Percentiles rank a stretch among this genome's conserved stretches.
phyloP scores from a whole-genome alignment of 2,113 vertebrate species.

The Phyllopteryx taeniolatus region DNA sequence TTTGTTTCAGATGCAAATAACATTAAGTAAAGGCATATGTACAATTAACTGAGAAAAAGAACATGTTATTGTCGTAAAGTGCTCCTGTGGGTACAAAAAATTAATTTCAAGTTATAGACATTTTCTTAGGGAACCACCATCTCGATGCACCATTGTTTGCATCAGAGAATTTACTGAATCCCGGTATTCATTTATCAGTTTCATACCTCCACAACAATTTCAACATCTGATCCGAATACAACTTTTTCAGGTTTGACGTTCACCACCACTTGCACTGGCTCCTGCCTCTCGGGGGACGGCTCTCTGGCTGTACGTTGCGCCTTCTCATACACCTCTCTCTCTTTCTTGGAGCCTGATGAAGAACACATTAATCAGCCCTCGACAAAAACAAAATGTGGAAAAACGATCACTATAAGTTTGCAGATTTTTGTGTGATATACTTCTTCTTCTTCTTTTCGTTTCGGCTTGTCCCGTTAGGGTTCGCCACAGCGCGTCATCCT shows the following conservation, averaged over 20 bases:
- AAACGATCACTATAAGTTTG: neutral
- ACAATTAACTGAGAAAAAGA: no score
- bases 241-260: slow-evolving; percentile 62
- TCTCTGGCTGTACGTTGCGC: slow-evolving; percentile 48
- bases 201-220: slow-evolving; percentile 71
- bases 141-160: neutral
- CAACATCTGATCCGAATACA: slow-evolving; percentile 75
- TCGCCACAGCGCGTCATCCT: no score
- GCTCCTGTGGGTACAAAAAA: no score
- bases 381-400: neutral
- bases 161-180: neutral
- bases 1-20: no score
- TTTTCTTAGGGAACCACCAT: no score
- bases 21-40: no score
- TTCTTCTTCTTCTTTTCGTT: no score
- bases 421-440: no score
- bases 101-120: no score
- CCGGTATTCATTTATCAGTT: neutral
- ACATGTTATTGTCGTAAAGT: no score
- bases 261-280: slow-evolving; percentile 53
- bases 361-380: neutral
- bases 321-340: slow-evolving; percentile 70
- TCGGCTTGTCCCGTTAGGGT: no score
- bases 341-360: slow-evolving; percentile 67
- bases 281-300: fast-evolving